Percentiles rank a stretch among this genome's conserved stretches.
These are phyloP conservation scores for Sarcoramphus papa DNA, from an alignment of 2,797 vertebrate species.

Conservation along the genomic window DNA sequence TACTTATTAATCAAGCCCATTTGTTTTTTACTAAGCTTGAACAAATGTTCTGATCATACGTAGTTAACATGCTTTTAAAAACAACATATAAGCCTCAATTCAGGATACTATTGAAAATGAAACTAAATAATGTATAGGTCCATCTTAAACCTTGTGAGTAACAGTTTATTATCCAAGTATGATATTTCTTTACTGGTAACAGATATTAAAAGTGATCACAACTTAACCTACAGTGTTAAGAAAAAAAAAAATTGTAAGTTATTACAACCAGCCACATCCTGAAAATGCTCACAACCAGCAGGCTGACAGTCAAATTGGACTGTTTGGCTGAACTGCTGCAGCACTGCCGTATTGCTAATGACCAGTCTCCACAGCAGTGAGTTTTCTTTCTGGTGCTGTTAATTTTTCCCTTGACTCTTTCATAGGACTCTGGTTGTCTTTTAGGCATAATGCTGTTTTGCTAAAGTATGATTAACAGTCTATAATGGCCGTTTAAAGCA, in stretches of 20 bases:
- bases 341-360: slow-evolving; percentile 16
- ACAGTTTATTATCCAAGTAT: not conserved
- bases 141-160: not conserved
- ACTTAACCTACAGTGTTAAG: not conserved
- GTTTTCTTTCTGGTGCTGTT: not conserved
- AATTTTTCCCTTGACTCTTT: slow-evolving; percentile 13
- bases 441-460: not conserved
- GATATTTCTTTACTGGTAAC: not conserved
- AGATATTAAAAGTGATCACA: not conserved
- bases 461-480: not conserved
- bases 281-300: not conserved
- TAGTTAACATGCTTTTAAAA: not conserved
- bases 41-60: not conserved
- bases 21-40: not conserved
- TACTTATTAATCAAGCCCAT: not conserved
- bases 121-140: not conserved
- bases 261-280: not conserved
- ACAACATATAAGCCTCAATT: not conserved
- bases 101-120: not conserved
- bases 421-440: slow-evolving; percentile 6
- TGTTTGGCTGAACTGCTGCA: not conserved
- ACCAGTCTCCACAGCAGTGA: slow-evolving; percentile 7
- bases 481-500: not conserved
- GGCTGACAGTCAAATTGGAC: not conserved
- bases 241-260: not conserved